A percentile compares a stretch with the other conserved stretches of the same genome.
Conservation (phyloP, 1,140 invertebrate species). For the Neuroterus valhalla region DNA sequence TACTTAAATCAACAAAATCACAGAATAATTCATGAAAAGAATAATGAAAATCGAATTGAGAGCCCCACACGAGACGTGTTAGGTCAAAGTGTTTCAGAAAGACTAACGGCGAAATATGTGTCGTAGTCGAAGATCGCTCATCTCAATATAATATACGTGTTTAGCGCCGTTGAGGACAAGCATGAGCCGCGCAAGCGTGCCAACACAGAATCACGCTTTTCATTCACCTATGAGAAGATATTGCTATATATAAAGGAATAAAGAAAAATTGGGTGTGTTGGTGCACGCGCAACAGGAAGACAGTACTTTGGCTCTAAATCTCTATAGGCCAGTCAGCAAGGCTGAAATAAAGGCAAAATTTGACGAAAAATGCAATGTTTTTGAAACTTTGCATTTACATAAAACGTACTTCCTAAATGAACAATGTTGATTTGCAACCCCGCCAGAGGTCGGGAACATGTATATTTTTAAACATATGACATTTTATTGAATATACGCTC, state of each 20-base stretch:
- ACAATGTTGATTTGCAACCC: no score
- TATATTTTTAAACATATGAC: no score
- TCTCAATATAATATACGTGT: conserved; percentile 12
- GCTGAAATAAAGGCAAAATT: no score
- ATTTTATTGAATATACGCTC: no score
- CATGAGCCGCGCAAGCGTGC: conserved; percentile 6
- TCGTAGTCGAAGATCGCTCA: conserved; percentile 3
- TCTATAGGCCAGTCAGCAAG: no score
- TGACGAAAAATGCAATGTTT: no score
- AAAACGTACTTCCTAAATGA: no score
- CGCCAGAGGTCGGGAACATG: no score
- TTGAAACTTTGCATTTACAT: no score
- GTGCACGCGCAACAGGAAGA: conserved; percentile 14
- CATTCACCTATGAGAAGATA: conserved; percentile 6
- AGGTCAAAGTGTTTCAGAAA: not conserved
- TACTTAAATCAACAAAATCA: not conserved
- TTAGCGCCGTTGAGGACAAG: not conserved
- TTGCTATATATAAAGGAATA: not conserved
- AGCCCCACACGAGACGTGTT: not conserved
- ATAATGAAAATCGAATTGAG: not conserved
- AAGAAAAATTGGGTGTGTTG: not conserved
- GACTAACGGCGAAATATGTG: conserved; percentile 22
- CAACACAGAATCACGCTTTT: conserved; percentile 27
- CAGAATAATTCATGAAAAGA: not conserved
- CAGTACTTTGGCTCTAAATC: conserved; percentile 2